Percentiles rank a stretch among this genome's conserved stretches.
These are phyloP conservation scores for Callocephalon fimbriatum DNA, from an alignment of 2,113 vertebrate genomes.

Conservation along the genomic window DNA sequence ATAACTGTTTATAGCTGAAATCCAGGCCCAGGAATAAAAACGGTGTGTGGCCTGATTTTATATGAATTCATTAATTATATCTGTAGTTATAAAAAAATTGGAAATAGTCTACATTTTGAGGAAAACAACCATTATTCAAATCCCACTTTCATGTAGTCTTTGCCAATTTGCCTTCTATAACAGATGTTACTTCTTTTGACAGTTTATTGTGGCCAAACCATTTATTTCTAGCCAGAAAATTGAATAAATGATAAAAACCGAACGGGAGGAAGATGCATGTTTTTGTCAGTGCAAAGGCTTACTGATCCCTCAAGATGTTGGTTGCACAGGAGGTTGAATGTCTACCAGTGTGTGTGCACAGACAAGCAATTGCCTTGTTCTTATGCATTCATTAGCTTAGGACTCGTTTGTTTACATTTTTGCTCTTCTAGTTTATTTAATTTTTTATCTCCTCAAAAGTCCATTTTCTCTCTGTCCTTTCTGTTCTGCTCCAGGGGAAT, in stretches of 20 bases:
- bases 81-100: slow-evolving; percentile 8
- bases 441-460: neutral
- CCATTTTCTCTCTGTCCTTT: slow-evolving; percentile 7
- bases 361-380: neutral
- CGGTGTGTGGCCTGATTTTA: neutral
- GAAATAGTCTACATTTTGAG: slow-evolving; percentile 11
- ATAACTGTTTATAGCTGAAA: neutral
- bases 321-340: neutral
- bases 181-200: slow-evolving; percentile 55
- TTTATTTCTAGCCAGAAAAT: slow-evolving; percentile 6
- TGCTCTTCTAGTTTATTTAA: neutral
- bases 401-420: slow-evolving; percentile 2
- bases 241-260: slow-evolving; percentile 24
- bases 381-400: slow-evolving; percentile 12
- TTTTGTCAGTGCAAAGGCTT: neutral
- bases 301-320: neutral
- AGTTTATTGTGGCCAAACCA: slow-evolving; percentile 37
- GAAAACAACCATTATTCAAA: slow-evolving; percentile 39
- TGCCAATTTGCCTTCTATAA: slow-evolving; percentile 52
- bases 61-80: slow-evolving; percentile 36
- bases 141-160: slow-evolving; percentile 5
- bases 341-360: neutral
- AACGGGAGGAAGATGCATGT: neutral
- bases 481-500: slow-evolving; percentile 32
- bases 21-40: neutral